Base-by-base conservation (phyloP, 2,797 vertebrate genomes). In the Clarias pachynema region DNA sequence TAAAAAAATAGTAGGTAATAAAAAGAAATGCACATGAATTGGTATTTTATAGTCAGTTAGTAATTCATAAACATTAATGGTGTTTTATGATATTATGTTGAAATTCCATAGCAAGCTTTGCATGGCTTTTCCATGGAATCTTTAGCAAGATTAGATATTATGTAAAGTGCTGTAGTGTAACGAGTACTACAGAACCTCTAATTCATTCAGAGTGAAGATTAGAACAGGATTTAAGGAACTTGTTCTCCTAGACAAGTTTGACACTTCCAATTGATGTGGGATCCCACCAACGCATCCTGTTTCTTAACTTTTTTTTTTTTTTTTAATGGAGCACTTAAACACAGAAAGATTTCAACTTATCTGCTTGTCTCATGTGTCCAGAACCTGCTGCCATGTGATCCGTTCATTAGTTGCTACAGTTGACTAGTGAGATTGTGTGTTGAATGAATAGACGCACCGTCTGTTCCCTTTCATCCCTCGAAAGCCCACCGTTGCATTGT, bases 141-240 rank as follows among this genome's bases (percentile, higher is more conserved):
- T 49, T 59, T 22, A 29, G 59, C 40, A 73, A 53, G 57, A 31
- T 77, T 22, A 44, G 12, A 56, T 44, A 56, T 87, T 72, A 57
- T 60, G 65, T 85, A 63, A 80, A 86, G 88, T 86, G 62, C 31
- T 57, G 53, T 72, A 34, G 8, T 29, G 57, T 63, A 22, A 44
- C 79, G 77, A 85, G 75, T 86, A 68, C 80, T 86, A 74, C 65
- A 75, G 78, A 31, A 69, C 37, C 44, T 80, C 79, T 56, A 82
- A 88, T 81, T 86, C 74, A 75, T 84, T 78, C 77, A 60, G 74
- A 80, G 77, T 85, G 40, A 78, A 86, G 85, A 80, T 88, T 85
- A 85, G 70, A 78, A 68, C 65, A 56, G 79, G 60, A 79, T 53
- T 65, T 63, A 75, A 82, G 78, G 31, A 77, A 83, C 78, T 70